These are phyloP conservation scores for Xiphydria camelus DNA, from an alignment of 2,888 invertebrate species.

Conservation along the genomic window DNA sequence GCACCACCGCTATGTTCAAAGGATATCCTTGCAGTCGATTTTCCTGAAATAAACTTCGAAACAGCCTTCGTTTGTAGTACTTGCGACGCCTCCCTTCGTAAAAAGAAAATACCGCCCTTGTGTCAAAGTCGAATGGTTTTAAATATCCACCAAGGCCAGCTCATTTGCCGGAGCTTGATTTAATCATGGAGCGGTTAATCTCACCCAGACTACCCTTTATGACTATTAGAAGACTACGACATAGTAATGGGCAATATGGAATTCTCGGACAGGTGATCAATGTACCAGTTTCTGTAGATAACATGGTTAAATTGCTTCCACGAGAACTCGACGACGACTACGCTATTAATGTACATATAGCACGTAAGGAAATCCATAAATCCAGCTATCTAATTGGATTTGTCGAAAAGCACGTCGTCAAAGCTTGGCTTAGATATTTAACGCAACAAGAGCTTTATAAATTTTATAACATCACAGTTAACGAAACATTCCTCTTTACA, in stretches of 20 bases:
- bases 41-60: no score
- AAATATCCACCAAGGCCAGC: conserved; percentile 17
- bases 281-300: conserved; percentile 31
- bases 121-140: conserved; percentile 25
- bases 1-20: no score
- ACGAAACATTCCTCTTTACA: neutral
- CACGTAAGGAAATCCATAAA: conserved; percentile 27
- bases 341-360: conserved; percentile 29
- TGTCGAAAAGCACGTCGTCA: conserved; percentile 25
- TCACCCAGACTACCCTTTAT: conserved; percentile 30
- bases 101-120: conserved; percentile 5
- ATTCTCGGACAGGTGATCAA: conserved; percentile 36
- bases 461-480: neutral
- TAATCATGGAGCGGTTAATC: conserved; percentile 26
- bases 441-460: conserved; percentile 19
- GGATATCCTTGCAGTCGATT: no score
- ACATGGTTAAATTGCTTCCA: conserved; percentile 25
- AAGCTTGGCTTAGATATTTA: conserved; percentile 30
- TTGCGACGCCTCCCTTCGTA: no score
- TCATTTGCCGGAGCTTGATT: conserved; percentile 22
- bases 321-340: conserved; percentile 32
- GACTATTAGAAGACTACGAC: conserved; percentile 26
- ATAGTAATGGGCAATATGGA: conserved; percentile 30
- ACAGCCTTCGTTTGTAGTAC: no score
- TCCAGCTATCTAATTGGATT: conserved; percentile 27